Evolutionary conservation across 2,888 invertebrate genomes (phyloP).

Genomic region (Meiosimyza platycephala): DNA sequence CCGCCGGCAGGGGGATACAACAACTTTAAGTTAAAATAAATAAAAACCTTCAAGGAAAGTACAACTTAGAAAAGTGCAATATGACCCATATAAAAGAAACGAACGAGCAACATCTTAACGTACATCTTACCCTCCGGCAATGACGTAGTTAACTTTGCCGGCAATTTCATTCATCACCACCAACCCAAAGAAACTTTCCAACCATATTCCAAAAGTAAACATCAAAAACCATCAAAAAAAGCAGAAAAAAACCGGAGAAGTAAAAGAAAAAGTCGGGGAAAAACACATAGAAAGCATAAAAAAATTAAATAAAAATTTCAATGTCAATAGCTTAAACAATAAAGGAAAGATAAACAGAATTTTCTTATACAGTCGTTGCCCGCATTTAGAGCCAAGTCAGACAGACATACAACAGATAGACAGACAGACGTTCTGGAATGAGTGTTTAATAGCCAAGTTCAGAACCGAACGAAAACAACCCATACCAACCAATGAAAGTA

Average conservation of each 20-base stretch:
- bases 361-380: constrained; percentile 27
- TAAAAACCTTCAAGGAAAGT: too few relatives aligned
- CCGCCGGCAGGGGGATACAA: too few relatives aligned
- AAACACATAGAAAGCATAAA: constrained; percentile 36
- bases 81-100: background rate
- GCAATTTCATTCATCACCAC: background rate
- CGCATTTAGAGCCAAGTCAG: constrained; percentile 6
- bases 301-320: constrained; percentile 47
- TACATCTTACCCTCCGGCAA: background rate
- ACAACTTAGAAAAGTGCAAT: too few relatives aligned
- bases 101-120: background rate
- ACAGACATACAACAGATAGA: constrained; percentile 2
- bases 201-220: background rate
- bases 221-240: background rate
- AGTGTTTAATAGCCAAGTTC: constrained; percentile 19
- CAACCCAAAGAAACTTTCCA: background rate
- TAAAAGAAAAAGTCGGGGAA: constrained; percentile 24
- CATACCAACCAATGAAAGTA: constrained; percentile 35
- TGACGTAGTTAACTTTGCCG: constrained; percentile 1
- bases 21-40: too few relatives aligned
- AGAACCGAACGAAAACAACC: constrained; percentile 3
- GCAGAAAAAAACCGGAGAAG: constrained; percentile 2
- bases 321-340: constrained; percentile 49
- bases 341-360: constrained; percentile 45
- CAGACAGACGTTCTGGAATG: constrained; percentile 3